Conservation (phyloP, 1,140 invertebrate genomes). For the Drosophila nasuta region DNA sequence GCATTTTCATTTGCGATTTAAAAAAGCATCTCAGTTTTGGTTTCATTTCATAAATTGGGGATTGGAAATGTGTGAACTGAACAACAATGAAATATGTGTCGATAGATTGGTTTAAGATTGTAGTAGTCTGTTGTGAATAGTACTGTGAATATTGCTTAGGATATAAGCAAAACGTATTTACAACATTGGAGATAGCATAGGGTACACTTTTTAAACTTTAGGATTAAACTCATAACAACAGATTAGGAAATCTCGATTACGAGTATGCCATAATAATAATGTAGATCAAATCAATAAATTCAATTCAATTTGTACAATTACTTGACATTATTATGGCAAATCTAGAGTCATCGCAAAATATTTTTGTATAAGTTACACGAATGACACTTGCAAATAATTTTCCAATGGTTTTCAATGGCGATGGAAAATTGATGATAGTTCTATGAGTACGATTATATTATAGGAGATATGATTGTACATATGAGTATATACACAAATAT, state of each 20-base stretch:
- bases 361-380: conserved; percentile 24
- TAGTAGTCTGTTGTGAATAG: conserved; percentile 44
- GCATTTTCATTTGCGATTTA: conserved; percentile 68
- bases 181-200: conserved; percentile 57
- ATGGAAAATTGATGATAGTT: conserved; percentile 68
- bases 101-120: conserved; percentile 39
- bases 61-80: conserved; percentile 56
- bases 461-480: conserved; percentile 34
- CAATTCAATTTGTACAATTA: conserved; percentile 3
- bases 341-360: conserved; percentile 57
- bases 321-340: conserved; percentile 12
- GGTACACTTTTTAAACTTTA: conserved; percentile 44
- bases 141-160: conserved; percentile 56
- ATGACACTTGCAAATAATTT: conserved; percentile 42
- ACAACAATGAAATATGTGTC: conserved; percentile 55
- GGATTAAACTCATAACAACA: conserved; percentile 45
- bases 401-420: conserved; percentile 73
- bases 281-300: conserved; percentile 8
- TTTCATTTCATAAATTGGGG: conserved; percentile 50
- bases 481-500: conserved; percentile 28
- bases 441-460: conserved; percentile 28
- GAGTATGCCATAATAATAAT: conserved; percentile 3
- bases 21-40: conserved; percentile 85
- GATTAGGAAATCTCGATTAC: conserved; percentile 8
- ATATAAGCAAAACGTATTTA: conserved; percentile 71